Conservation (phyloP, 2,113 vertebrate species). For the Lynx canadensis region DNA sequence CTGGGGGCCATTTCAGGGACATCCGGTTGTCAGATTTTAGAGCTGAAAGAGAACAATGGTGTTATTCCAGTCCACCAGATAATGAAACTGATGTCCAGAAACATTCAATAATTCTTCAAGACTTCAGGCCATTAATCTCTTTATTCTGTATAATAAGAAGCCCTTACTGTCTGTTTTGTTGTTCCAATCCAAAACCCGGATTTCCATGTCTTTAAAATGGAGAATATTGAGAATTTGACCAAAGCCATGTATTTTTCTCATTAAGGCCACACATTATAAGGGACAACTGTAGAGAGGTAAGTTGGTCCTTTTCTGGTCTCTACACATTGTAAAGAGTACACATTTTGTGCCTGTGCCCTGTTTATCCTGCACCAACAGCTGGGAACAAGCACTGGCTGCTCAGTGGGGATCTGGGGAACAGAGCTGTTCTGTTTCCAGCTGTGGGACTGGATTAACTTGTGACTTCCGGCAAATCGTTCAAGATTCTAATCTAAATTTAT, state of each 20-base stretch:
- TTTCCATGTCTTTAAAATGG: neutral
- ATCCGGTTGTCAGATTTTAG: neutral
- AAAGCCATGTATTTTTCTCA: slow-evolving; percentile 3
- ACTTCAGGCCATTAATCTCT: neutral
- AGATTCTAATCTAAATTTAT: slow-evolving; percentile 35
- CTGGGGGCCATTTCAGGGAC: neutral
- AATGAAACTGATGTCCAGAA: neutral
- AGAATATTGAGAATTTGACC: slow-evolving; percentile 7
- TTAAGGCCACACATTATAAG: neutral
- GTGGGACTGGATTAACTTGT: neutral
- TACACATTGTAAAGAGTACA: neutral
- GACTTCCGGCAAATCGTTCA: neutral
- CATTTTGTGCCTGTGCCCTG: neutral
- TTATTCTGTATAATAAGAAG: neutral
- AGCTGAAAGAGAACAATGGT: neutral
- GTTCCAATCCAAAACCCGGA: neutral
- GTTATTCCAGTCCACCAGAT: neutral
- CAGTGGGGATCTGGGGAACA: neutral
- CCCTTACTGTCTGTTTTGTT: neutral
- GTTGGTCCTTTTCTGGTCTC: neutral
- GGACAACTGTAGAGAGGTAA: neutral
- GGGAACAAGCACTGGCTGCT: neutral
- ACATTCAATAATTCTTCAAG: neutral
- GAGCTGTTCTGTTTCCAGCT: neutral
- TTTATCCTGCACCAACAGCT: neutral